Evolutionary conservation across 1,140 invertebrate genomes (phyloP).

Genomic region (Stratiolaelaps scimitus): DNA sequence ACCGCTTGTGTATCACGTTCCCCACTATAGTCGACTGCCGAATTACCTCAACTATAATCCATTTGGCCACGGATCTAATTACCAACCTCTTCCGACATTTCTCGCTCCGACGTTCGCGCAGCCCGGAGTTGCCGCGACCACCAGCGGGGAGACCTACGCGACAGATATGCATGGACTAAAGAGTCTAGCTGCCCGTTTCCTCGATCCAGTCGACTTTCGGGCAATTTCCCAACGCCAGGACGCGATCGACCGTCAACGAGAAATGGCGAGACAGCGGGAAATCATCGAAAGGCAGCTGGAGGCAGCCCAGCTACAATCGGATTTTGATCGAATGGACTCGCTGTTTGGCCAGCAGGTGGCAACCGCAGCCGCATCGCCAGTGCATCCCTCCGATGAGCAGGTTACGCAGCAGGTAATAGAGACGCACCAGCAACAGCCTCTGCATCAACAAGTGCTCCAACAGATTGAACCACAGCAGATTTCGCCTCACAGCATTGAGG

Average conservation of each 20-base stretch:
- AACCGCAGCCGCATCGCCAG: not conserved
- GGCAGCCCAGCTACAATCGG: conserved; percentile 1
- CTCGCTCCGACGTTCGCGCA: not conserved
- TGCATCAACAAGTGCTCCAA: too few species aligned
- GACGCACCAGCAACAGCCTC: too few species aligned
- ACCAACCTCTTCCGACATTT: not conserved
- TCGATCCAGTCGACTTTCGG: not conserved
- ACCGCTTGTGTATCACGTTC: not conserved
- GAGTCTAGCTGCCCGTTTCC: conserved; percentile 3
- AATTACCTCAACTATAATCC: too few species aligned
- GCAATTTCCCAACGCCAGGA: conserved; percentile 21
- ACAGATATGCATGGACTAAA: conserved; percentile 15
- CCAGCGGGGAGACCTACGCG: not conserved
- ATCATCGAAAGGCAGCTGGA: conserved; percentile 5
- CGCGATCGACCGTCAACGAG: conserved; percentile 8
- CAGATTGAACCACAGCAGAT: too few species aligned
- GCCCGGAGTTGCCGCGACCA: not conserved
- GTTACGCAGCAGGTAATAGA: too few species aligned
- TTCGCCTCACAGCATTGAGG: too few species aligned
- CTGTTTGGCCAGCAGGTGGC: not conserved
- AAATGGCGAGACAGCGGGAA: conserved; percentile 18
- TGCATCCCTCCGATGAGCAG: too few species aligned
- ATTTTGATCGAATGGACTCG: conserved; percentile 24
- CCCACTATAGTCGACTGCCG: not conserved
- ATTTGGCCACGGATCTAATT: not conserved